These are phyloP conservation scores for Onychorhynchus coronatus DNA, from an alignment of 2,113 vertebrate species.

Conservation along the genomic window DNA sequence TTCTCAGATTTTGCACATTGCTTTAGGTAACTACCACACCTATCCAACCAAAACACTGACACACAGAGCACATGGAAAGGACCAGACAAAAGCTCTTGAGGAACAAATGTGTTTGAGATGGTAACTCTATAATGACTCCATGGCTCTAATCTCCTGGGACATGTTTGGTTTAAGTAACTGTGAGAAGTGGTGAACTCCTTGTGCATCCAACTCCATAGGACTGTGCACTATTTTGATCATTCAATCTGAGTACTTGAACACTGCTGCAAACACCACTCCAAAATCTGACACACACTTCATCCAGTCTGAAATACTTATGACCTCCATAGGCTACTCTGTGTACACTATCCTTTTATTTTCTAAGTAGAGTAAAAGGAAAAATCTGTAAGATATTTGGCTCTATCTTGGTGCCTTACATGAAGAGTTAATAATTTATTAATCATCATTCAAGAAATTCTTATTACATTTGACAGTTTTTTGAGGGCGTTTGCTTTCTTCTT, in stretches of 20 bases:
- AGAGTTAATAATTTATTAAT: slow-evolving; percentile 43
- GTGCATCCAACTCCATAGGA: background rate
- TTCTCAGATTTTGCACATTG: background rate
- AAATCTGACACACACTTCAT: background rate
- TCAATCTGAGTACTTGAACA: background rate
- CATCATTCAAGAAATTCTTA: background rate
- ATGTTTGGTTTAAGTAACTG: background rate
- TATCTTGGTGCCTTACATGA: background rate
- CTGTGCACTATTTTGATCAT: background rate
- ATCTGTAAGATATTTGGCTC: background rate
- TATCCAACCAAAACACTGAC: background rate
- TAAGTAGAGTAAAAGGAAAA: background rate
- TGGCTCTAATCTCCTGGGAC: background rate
- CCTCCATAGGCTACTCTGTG: background rate
- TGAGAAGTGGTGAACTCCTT: background rate
- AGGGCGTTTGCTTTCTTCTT: slow-evolving; percentile 6
- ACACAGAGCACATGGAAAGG: background rate
- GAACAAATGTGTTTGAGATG: background rate
- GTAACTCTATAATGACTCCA: background rate
- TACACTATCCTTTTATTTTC: background rate
- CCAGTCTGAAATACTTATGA: background rate
- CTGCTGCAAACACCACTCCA: background rate
- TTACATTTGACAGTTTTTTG: background rate
- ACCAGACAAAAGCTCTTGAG: background rate
- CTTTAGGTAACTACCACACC: background rate